Evolutionary conservation across 1,140 invertebrate genomes (phyloP).

Genomic region (Anastrepha ludens): DNA sequence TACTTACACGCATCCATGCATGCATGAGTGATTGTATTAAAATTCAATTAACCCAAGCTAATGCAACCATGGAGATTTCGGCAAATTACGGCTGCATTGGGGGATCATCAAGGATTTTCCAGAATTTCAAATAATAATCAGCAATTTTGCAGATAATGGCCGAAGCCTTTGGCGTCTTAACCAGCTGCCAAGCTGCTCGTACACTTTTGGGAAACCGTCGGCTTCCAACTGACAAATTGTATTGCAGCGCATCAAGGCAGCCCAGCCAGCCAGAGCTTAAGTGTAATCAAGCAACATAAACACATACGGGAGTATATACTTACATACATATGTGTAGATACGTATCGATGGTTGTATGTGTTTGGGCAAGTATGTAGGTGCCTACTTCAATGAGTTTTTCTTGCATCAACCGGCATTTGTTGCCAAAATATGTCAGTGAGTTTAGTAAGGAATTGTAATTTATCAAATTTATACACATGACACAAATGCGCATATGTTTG

Average conservation of each 20-base stretch:
- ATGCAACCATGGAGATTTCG: neutral
- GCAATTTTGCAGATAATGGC: slow-evolving; percentile 2
- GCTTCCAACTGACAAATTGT: slow-evolving; percentile 2
- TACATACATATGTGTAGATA: neutral
- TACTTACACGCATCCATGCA: too few species aligned
- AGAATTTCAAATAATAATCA: neutral
- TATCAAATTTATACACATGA: neutral
- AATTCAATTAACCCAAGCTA: slow-evolving; percentile 17
- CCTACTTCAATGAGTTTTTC: neutral
- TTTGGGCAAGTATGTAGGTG: neutral
- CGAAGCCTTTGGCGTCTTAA: neutral
- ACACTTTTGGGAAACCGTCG: neutral
- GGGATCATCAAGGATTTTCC: slow-evolving; percentile 17
- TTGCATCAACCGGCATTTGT: neutral
- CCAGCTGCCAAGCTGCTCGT: neutral
- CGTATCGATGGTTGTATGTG: too few species aligned
- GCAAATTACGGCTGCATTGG: slow-evolving; percentile 5
- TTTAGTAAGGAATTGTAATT: neutral
- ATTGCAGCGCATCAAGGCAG: slow-evolving; percentile 3
- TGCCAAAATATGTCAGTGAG: neutral
- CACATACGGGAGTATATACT: neutral
- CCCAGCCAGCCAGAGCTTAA: neutral
- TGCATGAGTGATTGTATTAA: neutral
- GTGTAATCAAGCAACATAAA: neutral
- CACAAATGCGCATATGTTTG: too few species aligned